Conservation (phyloP, 2,888 invertebrate genomes). For the Crocallis elinguaria region DNA sequence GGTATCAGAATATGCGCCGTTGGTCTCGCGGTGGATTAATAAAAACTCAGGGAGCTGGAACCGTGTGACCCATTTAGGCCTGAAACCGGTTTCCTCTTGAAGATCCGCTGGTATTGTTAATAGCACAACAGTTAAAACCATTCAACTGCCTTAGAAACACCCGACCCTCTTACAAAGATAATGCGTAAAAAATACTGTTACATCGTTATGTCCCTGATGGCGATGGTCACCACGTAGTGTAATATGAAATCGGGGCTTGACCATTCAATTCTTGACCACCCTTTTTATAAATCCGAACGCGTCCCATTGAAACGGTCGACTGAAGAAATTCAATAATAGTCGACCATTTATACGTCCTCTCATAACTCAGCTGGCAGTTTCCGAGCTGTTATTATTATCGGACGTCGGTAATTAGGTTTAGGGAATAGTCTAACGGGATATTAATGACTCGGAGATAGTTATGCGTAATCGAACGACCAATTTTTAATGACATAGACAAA, state of each 20-base stretch:
- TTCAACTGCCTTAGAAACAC: slow-evolving; percentile 75
- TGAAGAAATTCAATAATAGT: slow-evolving; percentile 58
- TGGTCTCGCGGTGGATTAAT: slow-evolving; percentile 62
- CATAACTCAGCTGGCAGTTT: slow-evolving; percentile 56
- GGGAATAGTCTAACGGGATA: slow-evolving; percentile 55
- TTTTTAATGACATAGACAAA: slow-evolving; percentile 70
- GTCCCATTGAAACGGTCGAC: slow-evolving; percentile 61
- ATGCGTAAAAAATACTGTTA: slow-evolving; percentile 78
- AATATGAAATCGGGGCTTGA: slow-evolving; percentile 73
- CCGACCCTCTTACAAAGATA: slow-evolving; percentile 76
- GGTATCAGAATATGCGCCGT: slow-evolving; percentile 41
- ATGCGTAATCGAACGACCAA: slow-evolving; percentile 60
- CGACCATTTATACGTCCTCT: slow-evolving; percentile 50
- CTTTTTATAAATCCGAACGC: slow-evolving; percentile 69
- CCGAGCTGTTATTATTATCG: slow-evolving; percentile 42
- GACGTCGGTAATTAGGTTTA: slow-evolving; percentile 50
- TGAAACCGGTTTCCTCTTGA: slow-evolving; percentile 82
- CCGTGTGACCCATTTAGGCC: slow-evolving; percentile 84
- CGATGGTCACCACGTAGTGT: slow-evolving; percentile 69
- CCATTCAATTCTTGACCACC: slow-evolving; percentile 75
- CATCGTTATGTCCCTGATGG: slow-evolving; percentile 69
- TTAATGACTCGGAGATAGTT: slow-evolving; percentile 53
- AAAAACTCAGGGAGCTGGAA: slow-evolving; percentile 76
- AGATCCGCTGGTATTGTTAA: slow-evolving; percentile 77
- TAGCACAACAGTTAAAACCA: slow-evolving; percentile 78